Percentiles rank a stretch among this genome's conserved stretches.
phyloP scores from a whole-genome alignment of 2,888 invertebrate genomes.

The Tetropium fuscum region DNA sequence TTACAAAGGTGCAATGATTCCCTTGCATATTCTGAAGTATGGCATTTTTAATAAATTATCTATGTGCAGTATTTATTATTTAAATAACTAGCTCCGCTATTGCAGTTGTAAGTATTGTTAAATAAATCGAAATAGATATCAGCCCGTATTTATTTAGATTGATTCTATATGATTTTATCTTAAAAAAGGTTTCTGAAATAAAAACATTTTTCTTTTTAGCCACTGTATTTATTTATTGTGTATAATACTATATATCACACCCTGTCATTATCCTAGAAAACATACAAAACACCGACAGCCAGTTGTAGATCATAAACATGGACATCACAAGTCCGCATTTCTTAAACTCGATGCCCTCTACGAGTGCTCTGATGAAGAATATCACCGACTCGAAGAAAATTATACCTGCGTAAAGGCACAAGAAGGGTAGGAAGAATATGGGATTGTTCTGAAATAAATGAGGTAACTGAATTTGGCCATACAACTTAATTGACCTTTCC shows the following conservation, averaged over 20 bases:
- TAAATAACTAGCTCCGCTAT: not conserved
- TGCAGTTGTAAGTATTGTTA: not conserved
- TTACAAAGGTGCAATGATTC: constrained; percentile 20
- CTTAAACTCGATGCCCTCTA: constrained; percentile 53
- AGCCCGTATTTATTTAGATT: too few relatives aligned
- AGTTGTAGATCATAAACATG: constrained; percentile 60
- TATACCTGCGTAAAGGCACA: constrained; percentile 58
- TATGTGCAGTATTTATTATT: not conserved
- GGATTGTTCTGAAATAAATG: constrained; percentile 56
- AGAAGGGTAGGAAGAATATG: constrained; percentile 59
- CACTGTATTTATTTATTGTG: constrained; percentile 9
- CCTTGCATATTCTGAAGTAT: constrained; percentile 4
- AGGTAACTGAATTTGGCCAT: not conserved
- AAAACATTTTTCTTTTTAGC: not conserved
- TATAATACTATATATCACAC: constrained; percentile 51
- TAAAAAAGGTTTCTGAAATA: too few relatives aligned
- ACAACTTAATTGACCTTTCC: not conserved
- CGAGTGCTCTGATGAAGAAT: constrained; percentile 52
- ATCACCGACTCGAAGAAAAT: constrained; percentile 57
- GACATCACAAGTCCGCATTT: constrained; percentile 55
- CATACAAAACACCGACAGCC: constrained; percentile 60
- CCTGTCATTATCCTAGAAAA: constrained; percentile 54
- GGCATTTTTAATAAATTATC: constrained; percentile 16
- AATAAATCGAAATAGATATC: too few relatives aligned
- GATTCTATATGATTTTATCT: too few relatives aligned